Conservation (phyloP, 2,797 vertebrate genomes). For the Tapirus indicus region DNA sequence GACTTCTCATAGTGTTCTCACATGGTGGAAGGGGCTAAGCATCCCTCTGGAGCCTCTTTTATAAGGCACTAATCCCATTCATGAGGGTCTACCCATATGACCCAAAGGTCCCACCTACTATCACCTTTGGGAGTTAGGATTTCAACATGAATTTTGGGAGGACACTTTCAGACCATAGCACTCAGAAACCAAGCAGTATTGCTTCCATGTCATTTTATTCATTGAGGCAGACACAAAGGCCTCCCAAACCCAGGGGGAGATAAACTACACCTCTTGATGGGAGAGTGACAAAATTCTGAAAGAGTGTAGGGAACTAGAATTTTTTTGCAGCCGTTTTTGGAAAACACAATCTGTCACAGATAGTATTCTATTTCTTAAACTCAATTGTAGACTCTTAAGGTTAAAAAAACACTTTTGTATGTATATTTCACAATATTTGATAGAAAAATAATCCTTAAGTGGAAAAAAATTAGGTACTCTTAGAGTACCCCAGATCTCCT, state of each 20-base stretch:
- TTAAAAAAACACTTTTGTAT: background rate
- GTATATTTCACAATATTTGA: background rate
- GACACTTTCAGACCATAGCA: background rate
- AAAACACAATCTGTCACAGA: background rate
- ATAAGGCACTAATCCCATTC: background rate
- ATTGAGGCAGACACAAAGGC: background rate
- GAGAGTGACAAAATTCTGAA: background rate
- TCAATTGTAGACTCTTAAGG: background rate
- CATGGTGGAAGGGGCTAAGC: background rate
- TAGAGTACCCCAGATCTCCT: background rate
- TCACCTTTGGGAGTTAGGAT: background rate
- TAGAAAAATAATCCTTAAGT: background rate
- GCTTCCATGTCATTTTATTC: background rate
- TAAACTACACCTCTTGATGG: background rate
- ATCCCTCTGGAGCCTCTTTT: background rate
- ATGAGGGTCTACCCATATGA: background rate
- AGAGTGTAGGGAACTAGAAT: background rate
- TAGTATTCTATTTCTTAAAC: background rate
- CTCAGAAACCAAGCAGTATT: background rate
- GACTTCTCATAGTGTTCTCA: background rate
- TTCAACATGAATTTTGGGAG: background rate
- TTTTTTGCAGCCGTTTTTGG: constrained; percentile 6
- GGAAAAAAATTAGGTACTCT: background rate
- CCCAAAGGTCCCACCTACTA: background rate
- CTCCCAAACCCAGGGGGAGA: background rate